Base-by-base conservation (phyloP, 2,888 invertebrate species). In the Nesidiocoris tenuis region DNA sequence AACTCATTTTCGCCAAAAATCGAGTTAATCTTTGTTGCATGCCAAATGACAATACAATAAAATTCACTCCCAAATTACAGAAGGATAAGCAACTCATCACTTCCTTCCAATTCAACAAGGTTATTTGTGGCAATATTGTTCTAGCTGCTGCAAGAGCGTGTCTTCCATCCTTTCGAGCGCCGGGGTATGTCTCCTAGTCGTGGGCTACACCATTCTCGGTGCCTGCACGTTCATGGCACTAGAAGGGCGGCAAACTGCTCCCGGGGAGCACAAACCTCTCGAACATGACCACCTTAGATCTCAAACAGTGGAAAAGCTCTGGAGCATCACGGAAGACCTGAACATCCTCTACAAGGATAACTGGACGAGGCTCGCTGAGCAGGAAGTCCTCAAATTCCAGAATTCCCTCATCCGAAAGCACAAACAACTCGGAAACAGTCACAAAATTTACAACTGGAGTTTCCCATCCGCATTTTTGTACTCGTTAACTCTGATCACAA, bases 401-500 rank as follows among this genome's bases (percentile, higher is more conserved):
- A 90, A 90, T 80, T 85, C 82, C 72, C 80, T 85, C 77, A 81
- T 82, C 64, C 80, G 86, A 80, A 83, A 83, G 76, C 80, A 81
- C 70, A 79, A 80, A 2, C 82, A 79, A 66, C 85, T 85, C 2
- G 86, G 86, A 83, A 83, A 86, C 84, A 81, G 86, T 85, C 84
- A 81, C 82, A 84, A 80, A 83, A 84, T 82, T 81, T 90, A 92
- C 82, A 88, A 90, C 80, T 96, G 96, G 95, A 94, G 94, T 64
- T 95, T 96, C 84, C 92, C 95, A 79, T 93, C 94, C 80, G 94
- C 95, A 80, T 93, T 96, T 83, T 87, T 97, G 67, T 97, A 96
- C 84, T 95, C 95, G 23, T 87, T 96, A 80, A 96, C 96, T 18
- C 89, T 97, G 80, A 96, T 96, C 82, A 96, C 96, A 7, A 96